Evolutionary conservation across 2,888 invertebrate species (phyloP), one percentile per base, ranked within the genome.

Genomic region (Lasioglossum morio): DNA sequence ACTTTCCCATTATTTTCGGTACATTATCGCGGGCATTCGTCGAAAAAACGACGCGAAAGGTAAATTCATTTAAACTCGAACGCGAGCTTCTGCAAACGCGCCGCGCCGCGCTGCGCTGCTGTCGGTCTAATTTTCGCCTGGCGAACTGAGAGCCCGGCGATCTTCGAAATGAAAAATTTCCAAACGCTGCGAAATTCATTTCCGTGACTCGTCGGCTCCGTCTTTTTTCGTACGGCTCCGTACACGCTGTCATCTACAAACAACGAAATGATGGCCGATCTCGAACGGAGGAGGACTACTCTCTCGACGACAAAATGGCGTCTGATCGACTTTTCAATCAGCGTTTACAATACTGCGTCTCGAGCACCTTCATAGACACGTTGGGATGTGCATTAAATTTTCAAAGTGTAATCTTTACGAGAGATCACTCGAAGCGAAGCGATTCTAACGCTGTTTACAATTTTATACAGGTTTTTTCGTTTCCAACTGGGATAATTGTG

Each of bases 21-120:
- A 70, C 23, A 40, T 60, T 48, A 60, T 57, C 70, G 30, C 34
- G 23, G 43, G 43, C 34, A 70, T 60, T 43, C 27, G 73, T 70
- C 69, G 76, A 53, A 48, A 77, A 46, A n/a, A 72, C 72, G 73
- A 23, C 48, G 34, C 23, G 73, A 14, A 53, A 53, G 53, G 34
- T 53, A 72, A 72, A 72, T 72, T 73, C 48, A 53, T 73, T 73
- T 73, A 53, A 73, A 73, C 73, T 30, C 34, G 53, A 73, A 73
- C 34, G 14, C 19, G 73, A 53, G 30, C 19, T 23, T 30, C 30
- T 27, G 43, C 72, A 46, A 72, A 72, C 48, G 27, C 30, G 19
- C 46, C 10, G 46, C 46, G 60, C 23, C 2, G 34, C n/a, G n/a
- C n/a, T n/a, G n/a, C n/a, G n/a, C n/a, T n/a, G n/a, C n/a, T n/a